Evolutionary conservation across 2,888 invertebrate genomes (phyloP).

Genomic region (Polyploca ridens): DNA sequence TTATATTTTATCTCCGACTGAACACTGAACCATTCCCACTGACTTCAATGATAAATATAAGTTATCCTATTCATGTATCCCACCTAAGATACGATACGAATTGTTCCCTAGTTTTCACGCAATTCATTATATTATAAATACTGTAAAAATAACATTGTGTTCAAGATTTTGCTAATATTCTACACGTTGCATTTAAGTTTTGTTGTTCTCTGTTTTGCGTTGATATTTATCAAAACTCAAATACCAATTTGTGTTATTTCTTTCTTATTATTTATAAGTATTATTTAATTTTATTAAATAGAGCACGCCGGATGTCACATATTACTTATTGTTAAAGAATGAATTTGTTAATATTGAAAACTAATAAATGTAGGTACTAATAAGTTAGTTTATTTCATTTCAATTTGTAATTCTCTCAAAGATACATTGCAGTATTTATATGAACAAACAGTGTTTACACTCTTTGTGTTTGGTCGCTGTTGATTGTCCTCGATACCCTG

Average conservation of each 20-base stretch:
- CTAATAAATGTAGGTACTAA: constrained; percentile 37
- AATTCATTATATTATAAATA: constrained; percentile 31
- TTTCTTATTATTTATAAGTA: constrained; percentile 58
- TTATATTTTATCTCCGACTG: constrained; percentile 49
- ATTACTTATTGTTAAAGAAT: constrained; percentile 45
- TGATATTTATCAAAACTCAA: constrained; percentile 50
- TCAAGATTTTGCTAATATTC: constrained; percentile 17
- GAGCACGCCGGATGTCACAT: constrained; percentile 56
- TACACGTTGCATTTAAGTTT: constrained; percentile 17
- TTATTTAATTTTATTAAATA: constrained; percentile 48
- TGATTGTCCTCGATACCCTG: constrained; percentile 48
- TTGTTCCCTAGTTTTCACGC: constrained; percentile 55
- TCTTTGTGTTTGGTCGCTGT: constrained; percentile 37
- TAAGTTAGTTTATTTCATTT: constrained; percentile 42
- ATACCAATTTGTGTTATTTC: constrained; percentile 46
- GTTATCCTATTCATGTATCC: constrained; percentile 55
- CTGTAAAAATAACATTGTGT: constrained; percentile 4
- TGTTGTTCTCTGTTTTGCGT: constrained; percentile 43
- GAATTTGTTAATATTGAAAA: constrained; percentile 53
- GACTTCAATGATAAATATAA: constrained; percentile 49
- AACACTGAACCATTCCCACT: constrained; percentile 60
- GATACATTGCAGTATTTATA: constrained; percentile 59
- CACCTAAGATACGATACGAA: constrained; percentile 62
- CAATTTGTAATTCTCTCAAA: constrained; percentile 40
- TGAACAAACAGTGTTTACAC: constrained; percentile 41